Percentiles rank a stretch among this genome's conserved stretches.
Evolutionary conservation across 2,113 vertebrate genomes (phyloP).

Genomic region (Grammatotria lemairii): DNA sequence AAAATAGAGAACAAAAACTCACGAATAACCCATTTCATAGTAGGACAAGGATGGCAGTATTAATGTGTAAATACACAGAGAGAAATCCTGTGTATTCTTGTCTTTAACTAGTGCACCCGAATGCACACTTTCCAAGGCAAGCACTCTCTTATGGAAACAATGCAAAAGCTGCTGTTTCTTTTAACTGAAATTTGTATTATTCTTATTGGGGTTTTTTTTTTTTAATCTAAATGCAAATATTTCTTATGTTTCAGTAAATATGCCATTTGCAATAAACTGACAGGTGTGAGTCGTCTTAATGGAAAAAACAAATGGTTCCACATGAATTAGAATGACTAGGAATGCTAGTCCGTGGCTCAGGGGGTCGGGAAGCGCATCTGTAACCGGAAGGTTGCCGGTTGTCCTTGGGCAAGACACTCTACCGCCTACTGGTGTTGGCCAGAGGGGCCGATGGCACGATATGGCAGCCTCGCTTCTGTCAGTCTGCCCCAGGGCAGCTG

Average conservation of each 20-base stretch:
- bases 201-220: rapidly evolving
- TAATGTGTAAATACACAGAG: neutral
- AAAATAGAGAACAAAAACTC: slow-evolving; percentile 41
- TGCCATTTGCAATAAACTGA: neutral
- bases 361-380: too few species aligned
- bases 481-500: too few species aligned
- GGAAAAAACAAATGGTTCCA: neutral
- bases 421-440: too few species aligned
- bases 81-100: neutral
- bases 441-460: too few species aligned
- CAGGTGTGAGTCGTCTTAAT: neutral
- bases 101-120: neutral
- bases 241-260: neutral
- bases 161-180: neutral
- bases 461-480: too few species aligned
- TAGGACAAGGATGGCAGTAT: neutral
- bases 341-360: neutral
- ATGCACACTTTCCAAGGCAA: neutral
- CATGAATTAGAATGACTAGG: neutral
- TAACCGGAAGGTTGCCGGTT: too few species aligned
- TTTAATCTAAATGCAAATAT: neutral
- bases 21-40: neutral
- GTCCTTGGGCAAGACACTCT: too few species aligned
- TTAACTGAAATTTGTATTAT: neutral
- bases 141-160: neutral